Evolutionary conservation across 2,888 invertebrate genomes (phyloP), one percentile per base, ranked within the genome.

Genomic region (Nematopogon swammerdamellus): DNA sequence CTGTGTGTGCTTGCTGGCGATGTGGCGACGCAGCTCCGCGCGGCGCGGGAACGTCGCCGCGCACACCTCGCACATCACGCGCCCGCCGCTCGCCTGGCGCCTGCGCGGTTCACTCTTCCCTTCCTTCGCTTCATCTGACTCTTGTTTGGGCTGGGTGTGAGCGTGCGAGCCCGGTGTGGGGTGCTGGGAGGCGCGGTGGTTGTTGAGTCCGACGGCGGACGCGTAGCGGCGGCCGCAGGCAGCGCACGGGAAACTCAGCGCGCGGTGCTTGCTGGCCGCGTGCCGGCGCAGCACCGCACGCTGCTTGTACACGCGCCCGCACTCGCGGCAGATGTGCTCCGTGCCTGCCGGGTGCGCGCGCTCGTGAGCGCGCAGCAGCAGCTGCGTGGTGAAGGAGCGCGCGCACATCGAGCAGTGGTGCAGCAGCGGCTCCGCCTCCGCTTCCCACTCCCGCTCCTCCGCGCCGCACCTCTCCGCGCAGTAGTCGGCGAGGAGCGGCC

Each of bases 211-310:
- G 11, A 36, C n/a, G 8, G 36, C 36, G 11, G 36, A 14, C 8
- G 64, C 63, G 55, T 70, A 71, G 46, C 55, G 60, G 48, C 62
- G 56, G 19, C 58, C 51, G 51, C 71, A 71, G 20, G 65, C 51
- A 14, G 57, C 53, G 52, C 71, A 71, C 49, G 61, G 57, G 50
- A 61, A 64, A 46, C 58, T 58, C 11, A 3, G 36, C 53, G 61
- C 66, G 17, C 64, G 62, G 4, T 60, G 54, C 56, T 70, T 68
- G 1, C 60, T 62, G 25, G 62, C 56, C 63, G 65, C 62, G 51
- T 72, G 70, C 46, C 56, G 55, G 14, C 48, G 18, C 8, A 55
- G 49, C 6, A 55, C 46, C 42, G 49, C 51, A 8, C 48, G 47
- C 19, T 55, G 50, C 18, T 53, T 52, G 52, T 54, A 59, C 8